A percentile compares a stretch with the other conserved stretches of the same genome.
Evolutionary conservation across 2,113 vertebrate species (phyloP).

Genomic region (Suricata suricatta): DNA sequence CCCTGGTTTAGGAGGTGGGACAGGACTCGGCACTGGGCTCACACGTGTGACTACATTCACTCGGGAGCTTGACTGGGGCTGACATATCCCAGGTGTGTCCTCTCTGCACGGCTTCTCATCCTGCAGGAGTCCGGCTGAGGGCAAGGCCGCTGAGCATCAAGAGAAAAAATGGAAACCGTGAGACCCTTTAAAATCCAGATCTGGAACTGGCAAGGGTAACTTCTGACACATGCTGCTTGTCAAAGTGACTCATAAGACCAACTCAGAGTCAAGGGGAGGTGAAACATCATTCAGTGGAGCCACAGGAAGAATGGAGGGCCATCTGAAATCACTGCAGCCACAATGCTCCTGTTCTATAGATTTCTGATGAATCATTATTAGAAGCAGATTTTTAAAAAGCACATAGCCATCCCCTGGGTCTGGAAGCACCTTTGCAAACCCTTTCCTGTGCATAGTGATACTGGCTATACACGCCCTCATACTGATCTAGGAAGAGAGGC

Average conservation of each 20-base stretch:
- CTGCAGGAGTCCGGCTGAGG: background rate
- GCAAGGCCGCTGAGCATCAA: background rate
- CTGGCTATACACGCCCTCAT: background rate
- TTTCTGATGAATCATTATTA: background rate
- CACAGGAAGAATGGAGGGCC: background rate
- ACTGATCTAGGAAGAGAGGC: background rate
- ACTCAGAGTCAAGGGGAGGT: background rate
- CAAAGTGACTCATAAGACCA: background rate
- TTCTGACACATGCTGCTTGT: no score
- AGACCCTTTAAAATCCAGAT: background rate
- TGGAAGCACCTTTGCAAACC: background rate
- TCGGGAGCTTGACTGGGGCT: background rate
- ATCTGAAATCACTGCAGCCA: background rate
- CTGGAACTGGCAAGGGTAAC: no score
- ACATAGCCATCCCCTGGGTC: background rate
- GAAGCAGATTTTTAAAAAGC: background rate
- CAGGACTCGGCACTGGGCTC: background rate
- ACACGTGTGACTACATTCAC: background rate
- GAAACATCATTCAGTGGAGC: background rate
- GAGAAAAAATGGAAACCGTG: background rate
- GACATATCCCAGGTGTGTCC: background rate
- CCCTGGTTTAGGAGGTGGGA: background rate
- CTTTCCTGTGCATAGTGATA: background rate
- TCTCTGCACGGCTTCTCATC: background rate
- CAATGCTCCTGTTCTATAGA: accelerated